phyloP scores from a whole-genome alignment of 2,888 invertebrate genomes.

The Rhingia campestris region DNA sequence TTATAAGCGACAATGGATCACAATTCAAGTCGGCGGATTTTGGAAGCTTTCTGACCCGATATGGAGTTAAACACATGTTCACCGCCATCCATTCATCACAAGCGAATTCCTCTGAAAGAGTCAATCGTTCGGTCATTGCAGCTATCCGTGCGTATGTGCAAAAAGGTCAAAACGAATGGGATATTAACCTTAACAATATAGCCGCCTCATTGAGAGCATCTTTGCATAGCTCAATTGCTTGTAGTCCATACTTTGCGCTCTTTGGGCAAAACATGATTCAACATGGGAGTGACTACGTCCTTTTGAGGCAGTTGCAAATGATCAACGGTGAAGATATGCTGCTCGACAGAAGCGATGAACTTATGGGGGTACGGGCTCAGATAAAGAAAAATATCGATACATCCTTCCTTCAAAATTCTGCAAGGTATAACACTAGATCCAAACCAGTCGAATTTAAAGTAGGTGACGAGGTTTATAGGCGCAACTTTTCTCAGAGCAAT shows the following conservation, averaged over 20 bases:
- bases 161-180: conserved; percentile 59
- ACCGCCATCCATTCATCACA: conserved; percentile 60
- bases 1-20: conserved; percentile 54
- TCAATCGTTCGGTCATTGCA: conserved; percentile 54
- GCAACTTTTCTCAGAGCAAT: conserved; percentile 52
- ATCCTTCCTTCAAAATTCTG: conserved; percentile 11
- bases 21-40: conserved; percentile 59
- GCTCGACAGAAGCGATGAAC: neutral
- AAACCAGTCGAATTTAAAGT: conserved; percentile 16
- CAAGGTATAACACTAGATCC: conserved; percentile 28
- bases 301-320: conserved; percentile 21
- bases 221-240: conserved; percentile 31
- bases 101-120: conserved; percentile 53
- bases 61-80: conserved; percentile 39
- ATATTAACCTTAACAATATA: conserved; percentile 49
- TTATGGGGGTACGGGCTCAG: neutral
- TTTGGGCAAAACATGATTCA: conserved; percentile 64
- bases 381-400: conserved; percentile 8
- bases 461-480: conserved; percentile 32
- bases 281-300: neutral
- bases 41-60: conserved; percentile 38
- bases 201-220: conserved; percentile 18
- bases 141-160: conserved; percentile 50
- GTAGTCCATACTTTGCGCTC: conserved; percentile 52
- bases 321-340: neutral